A percentile compares a stretch with the other conserved stretches of the same genome.
Evolutionary conservation across 1,140 invertebrate species (phyloP).

Genomic region (Aphelenchoides avenae): DNA sequence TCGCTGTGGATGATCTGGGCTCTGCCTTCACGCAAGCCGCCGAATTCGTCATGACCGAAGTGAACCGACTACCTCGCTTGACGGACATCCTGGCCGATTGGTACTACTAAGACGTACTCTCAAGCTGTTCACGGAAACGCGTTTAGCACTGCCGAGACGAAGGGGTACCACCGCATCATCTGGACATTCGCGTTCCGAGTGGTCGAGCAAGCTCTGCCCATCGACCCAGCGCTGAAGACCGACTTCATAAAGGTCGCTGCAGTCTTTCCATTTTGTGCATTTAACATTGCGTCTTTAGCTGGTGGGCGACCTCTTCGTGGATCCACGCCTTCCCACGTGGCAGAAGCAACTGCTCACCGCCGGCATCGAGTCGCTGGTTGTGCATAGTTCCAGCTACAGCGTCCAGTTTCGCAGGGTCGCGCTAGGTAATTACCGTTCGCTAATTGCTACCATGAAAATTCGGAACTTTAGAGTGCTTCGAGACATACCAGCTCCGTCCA

Average conservation of each 20-base stretch:
- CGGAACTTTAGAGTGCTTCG: constrained; percentile 36
- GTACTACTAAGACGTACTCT: constrained; percentile 12
- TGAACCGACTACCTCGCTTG: constrained; percentile 14
- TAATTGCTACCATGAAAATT: too few species aligned
- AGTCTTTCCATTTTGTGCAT: constrained; percentile 1
- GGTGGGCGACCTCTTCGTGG: constrained; percentile 34
- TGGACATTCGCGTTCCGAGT: constrained; percentile 46
- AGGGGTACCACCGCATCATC: constrained; percentile 45
- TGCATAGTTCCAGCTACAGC: constrained; percentile 46
- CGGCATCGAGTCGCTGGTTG: constrained; percentile 46
- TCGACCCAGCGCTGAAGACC: constrained; percentile 22
- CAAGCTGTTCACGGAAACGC: too few species aligned
- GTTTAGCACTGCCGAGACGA: constrained; percentile 24
- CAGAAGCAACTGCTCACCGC: constrained; percentile 30
- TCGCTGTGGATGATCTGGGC: constrained; percentile 23
- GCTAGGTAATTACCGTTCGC: too few species aligned
- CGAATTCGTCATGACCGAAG: constrained; percentile 42
- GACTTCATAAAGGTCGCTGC: constrained; percentile 24
- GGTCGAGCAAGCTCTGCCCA: constrained; percentile 44
- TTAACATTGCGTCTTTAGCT: too few species aligned
- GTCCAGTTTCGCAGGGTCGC: constrained; percentile 22
- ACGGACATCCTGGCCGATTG: constrained; percentile 37
- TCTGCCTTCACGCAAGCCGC: constrained; percentile 8
- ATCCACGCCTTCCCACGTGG: constrained; percentile 41
- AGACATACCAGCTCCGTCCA: constrained; percentile 40